A percentile compares a stretch with the other conserved stretches of the same genome.
Conservation (phyloP, 2,888 invertebrate genomes). For the Scelioninae gen. 2 region DNA sequence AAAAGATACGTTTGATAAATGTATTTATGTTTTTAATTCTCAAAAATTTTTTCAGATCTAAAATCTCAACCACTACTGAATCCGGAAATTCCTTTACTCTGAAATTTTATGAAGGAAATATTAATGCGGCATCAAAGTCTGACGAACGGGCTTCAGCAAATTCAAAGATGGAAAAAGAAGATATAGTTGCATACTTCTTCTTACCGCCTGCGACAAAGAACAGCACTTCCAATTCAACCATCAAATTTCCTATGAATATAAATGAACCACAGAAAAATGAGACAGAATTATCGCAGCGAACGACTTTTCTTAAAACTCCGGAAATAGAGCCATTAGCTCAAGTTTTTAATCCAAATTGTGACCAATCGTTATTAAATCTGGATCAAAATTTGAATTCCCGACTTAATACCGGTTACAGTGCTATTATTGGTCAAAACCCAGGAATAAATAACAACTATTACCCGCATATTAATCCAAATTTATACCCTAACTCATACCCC, state of each 20-base stretch:
- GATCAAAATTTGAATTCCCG: slow-evolving; percentile 19
- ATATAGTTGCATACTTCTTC: slow-evolving; percentile 52
- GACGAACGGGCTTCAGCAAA: neutral
- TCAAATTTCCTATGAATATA: neutral
- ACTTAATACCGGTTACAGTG: slow-evolving; percentile 29
- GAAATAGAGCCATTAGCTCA: slow-evolving; percentile 29
- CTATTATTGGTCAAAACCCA: slow-evolving; percentile 19
- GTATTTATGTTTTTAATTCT: too few species aligned
- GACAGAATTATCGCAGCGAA: slow-evolving; percentile 8
- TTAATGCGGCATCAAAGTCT: neutral
- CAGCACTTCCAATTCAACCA: neutral
- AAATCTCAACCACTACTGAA: neutral
- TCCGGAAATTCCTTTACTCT: slow-evolving; percentile 6
- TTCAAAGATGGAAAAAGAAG: slow-evolving; percentile 10
- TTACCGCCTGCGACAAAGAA: slow-evolving; percentile 52
- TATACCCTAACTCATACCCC: slow-evolving; percentile 3
- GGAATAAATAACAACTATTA: slow-evolving; percentile 34
- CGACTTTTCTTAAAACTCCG: neutral
- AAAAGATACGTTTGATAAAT: too few species aligned
- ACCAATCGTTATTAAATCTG: neutral
- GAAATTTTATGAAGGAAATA: slow-evolving; percentile 22
- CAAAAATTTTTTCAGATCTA: neutral
- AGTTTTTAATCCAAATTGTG: slow-evolving; percentile 48
- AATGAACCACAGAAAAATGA: neutral
- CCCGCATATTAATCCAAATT: slow-evolving; percentile 4